Percentiles rank a stretch among this genome's conserved stretches.
phyloP scores from a whole-genome alignment of 2,113 vertebrate species.

The Copsychus sechellarum region DNA sequence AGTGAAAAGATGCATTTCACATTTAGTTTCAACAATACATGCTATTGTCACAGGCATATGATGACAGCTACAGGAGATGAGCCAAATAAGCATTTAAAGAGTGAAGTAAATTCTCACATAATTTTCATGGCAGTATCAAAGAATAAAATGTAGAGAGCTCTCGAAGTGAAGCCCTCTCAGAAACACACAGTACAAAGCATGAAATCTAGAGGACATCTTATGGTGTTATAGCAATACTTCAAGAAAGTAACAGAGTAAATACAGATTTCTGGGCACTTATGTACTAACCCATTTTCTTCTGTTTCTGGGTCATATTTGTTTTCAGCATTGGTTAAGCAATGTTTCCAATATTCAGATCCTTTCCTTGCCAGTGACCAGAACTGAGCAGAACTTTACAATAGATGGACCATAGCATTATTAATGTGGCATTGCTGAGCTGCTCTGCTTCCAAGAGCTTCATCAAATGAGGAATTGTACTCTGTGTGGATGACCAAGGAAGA shows the following conservation, averaged over 20 bases:
- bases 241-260: neutral
- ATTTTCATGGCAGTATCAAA: neutral
- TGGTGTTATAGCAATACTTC: neutral
- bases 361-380: neutral
- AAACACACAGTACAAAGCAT: neutral
- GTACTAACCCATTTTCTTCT: neutral
- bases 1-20: neutral
- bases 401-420: neutral
- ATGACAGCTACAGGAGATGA: neutral
- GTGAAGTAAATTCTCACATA: neutral
- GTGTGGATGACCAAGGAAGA: constrained; percentile 5
- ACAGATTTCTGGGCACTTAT: neutral
- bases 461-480: neutral
- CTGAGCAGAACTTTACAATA: neutral
- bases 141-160: neutral
- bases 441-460: constrained; percentile 6
- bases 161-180: neutral
- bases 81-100: neutral
- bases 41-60: neutral
- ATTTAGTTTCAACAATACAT: neutral
- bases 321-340: neutral
- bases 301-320: neutral
- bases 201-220: neutral
- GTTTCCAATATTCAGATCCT: neutral
- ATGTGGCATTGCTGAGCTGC: neutral